Percentiles rank a stretch among this genome's conserved stretches.
These are phyloP conservation scores for Aphelinus atriplicis DNA, from an alignment of 1,140 invertebrate species.

Conservation along the genomic window DNA sequence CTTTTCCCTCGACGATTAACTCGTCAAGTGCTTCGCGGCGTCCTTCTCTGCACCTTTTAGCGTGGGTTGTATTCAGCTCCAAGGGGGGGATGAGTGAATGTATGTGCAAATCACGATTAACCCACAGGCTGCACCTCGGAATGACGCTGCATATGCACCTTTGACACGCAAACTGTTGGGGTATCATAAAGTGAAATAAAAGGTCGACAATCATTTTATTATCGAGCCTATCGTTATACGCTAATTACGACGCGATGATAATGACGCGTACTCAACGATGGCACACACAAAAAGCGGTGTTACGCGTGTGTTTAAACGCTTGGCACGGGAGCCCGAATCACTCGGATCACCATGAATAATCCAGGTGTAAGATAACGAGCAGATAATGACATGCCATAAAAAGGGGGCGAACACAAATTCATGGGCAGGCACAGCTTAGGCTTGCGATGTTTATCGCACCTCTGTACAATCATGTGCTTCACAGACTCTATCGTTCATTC, in stretches of 20 bases:
- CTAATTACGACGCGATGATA: conserved; percentile 1
- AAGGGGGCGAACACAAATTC: conserved; percentile 32
- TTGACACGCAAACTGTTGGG: background rate
- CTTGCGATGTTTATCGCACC: background rate
- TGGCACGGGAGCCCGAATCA: background rate
- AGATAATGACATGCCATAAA: conserved; percentile 32
- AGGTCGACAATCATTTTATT: conserved; percentile 33
- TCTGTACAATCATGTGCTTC: too few relatives aligned
- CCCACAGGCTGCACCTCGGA: conserved; percentile 23
- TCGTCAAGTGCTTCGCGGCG: conserved; percentile 14
- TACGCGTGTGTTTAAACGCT: conserved; percentile 5
- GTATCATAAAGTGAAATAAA: conserved; percentile 30
- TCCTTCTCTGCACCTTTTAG: background rate
- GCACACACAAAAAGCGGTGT: background rate
- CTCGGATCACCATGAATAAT: conserved; percentile 32
- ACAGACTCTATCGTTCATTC: too few relatives aligned
- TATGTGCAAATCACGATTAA: background rate
- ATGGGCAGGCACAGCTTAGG: background rate
- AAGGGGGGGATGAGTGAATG: too few relatives aligned
- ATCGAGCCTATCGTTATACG: conserved; percentile 6
- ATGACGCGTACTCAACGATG: too few relatives aligned
- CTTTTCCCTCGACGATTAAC: conserved; percentile 41
- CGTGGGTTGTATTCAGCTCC: too few relatives aligned
- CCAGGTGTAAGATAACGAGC: conserved; percentile 31
- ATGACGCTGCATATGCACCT: conserved; percentile 1